Percentiles rank a stretch among this genome's conserved stretches.
Conservation (phyloP, 2,797 vertebrate genomes). For the Spheniscus humboldti region DNA sequence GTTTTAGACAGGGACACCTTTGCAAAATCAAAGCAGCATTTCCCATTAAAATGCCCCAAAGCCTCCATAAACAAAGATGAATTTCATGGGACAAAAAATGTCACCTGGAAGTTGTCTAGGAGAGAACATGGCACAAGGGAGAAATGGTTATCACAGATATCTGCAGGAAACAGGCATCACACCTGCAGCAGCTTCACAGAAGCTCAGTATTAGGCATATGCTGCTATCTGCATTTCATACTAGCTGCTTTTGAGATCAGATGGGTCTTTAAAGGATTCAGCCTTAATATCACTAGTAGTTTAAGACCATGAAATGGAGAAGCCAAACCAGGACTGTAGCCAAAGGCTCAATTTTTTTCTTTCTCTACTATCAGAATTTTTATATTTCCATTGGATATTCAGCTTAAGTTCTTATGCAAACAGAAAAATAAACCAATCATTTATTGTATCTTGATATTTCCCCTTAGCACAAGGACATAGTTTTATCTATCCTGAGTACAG, state of each 20-base stretch:
- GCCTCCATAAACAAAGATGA: background rate
- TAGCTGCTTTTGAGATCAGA: background rate
- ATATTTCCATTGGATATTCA: background rate
- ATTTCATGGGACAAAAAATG: background rate
- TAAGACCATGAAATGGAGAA: background rate
- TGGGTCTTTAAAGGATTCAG: background rate
- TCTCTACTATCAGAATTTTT: background rate
- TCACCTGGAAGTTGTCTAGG: background rate
- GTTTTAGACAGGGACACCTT: background rate
- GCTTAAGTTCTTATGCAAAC: background rate
- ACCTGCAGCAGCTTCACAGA: background rate
- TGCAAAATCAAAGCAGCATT: background rate
- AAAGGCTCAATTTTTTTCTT: background rate
- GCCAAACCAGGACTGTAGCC: background rate
- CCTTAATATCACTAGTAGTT: background rate
- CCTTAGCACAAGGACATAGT: background rate
- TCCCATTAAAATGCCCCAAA: background rate
- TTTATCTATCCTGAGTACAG: background rate
- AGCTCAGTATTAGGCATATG: background rate
- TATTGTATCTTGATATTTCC: background rate
- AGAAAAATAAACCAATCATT: background rate
- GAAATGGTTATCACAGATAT: background rate
- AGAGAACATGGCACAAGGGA: background rate
- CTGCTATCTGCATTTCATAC: background rate
- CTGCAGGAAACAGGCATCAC: background rate